Percentiles rank a stretch among this genome's conserved stretches.
Evolutionary conservation across 2,113 vertebrate species (phyloP).

Genomic region (Mastomys natalensis): DNA sequence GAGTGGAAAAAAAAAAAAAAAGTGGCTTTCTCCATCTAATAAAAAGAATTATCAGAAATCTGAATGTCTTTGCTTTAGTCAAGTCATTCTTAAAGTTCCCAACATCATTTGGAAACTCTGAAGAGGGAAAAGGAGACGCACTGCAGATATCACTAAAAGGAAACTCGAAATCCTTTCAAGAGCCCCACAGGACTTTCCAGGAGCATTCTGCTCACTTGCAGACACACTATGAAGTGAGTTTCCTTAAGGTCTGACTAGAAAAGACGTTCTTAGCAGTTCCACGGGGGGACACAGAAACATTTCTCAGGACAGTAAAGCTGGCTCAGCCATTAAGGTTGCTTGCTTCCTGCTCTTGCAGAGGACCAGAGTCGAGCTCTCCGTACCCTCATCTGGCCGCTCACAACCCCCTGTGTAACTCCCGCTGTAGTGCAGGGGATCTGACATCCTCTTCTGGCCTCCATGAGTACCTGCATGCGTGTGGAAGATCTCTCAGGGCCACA

Average conservation of each 20-base stretch:
- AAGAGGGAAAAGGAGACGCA: neutral
- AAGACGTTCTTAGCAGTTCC: neutral
- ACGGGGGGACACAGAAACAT: neutral
- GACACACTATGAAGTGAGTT: neutral
- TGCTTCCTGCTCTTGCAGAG: neutral
- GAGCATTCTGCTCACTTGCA: neutral
- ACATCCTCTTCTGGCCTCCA: neutral
- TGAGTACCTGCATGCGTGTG: neutral
- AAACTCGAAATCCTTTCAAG: neutral
- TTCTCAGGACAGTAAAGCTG: neutral
- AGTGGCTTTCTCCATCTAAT: neutral
- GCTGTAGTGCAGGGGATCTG: neutral
- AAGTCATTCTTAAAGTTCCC: neutral
- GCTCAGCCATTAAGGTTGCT: neutral
- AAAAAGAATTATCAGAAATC: conserved; percentile 25
- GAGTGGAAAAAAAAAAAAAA: neutral
- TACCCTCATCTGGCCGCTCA: neutral
- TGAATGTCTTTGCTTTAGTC: neutral
- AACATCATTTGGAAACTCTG: conserved; percentile 37
- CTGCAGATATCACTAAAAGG: neutral
- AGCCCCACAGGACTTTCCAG: neutral
- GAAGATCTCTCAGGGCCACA: neutral
- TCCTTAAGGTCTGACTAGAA: neutral
- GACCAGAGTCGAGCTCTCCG: neutral
- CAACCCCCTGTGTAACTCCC: neutral